These are phyloP conservation scores for Anguilla marmorata DNA, from an alignment of 2,797 vertebrate genomes.

Conservation along the genomic window DNA sequence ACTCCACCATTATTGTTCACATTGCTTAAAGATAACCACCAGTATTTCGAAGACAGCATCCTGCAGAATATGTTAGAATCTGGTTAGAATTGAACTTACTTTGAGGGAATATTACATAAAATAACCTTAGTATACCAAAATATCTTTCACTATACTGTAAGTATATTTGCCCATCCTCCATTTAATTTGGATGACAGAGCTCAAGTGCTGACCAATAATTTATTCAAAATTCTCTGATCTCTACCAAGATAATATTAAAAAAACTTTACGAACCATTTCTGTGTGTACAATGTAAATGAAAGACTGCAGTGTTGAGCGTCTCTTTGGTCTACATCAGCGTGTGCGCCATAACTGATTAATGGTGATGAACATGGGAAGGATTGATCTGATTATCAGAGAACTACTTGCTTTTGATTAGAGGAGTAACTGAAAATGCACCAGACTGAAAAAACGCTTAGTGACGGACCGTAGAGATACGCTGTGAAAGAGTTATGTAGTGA, in stretches of 20 bases:
- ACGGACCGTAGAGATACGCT: neutral
- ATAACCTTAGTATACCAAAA: slow-evolving; percentile 4
- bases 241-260: neutral
- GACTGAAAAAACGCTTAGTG: neutral
- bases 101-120: neutral
- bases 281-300: slow-evolving; percentile 16
- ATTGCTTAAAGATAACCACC: neutral
- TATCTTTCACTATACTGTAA: neutral
- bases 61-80: slow-evolving; percentile 4
- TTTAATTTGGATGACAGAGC: slow-evolving; percentile 27
- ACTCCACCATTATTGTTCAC: neutral
- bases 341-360: neutral
- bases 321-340: slow-evolving; percentile 7
- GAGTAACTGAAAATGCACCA: neutral
- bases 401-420: neutral
- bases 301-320: neutral
- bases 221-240: slow-evolving; percentile 1
- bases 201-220: slow-evolving; percentile 5
- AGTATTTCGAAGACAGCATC: neutral
- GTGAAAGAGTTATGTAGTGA: no score
- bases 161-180: neutral
- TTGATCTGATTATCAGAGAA: neutral
- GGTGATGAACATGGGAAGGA: neutral
- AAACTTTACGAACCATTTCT: neutral
- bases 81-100: neutral